Conservation (phyloP, 1,140 invertebrate genomes). For the Tetranychus cinnabarinus region DNA sequence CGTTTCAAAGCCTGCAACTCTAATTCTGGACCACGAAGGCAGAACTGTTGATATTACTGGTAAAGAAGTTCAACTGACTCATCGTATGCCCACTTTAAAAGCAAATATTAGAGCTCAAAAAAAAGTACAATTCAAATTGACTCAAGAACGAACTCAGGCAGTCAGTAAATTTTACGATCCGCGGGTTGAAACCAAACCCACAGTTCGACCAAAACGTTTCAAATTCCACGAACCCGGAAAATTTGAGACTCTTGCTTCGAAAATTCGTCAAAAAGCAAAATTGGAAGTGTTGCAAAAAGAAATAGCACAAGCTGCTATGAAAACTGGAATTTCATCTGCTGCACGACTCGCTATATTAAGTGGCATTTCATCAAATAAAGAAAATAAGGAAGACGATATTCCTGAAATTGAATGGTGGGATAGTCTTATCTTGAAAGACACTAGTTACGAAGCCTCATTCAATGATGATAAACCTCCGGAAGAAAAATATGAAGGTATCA, state of each 20-base stretch:
- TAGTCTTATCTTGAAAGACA: slow-evolving; percentile 51
- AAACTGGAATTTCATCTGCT: slow-evolving; percentile 92
- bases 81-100: slow-evolving; percentile 75
- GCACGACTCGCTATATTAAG: slow-evolving; percentile 58
- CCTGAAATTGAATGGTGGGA: slow-evolving; percentile 99
- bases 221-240: slow-evolving; percentile 89
- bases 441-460: slow-evolving; percentile 18
- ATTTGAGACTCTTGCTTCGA: slow-evolving; percentile 65
- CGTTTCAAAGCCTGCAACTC: slow-evolving; percentile 46
- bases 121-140: slow-evolving; percentile 49
- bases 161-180: slow-evolving; percentile 49
- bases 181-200: slow-evolving; percentile 41
- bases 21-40: slow-evolving; percentile 74
- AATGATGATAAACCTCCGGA: slow-evolving; percentile 8
- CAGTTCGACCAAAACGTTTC: slow-evolving; percentile 39
- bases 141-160: slow-evolving; percentile 36
- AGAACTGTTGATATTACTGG: slow-evolving; percentile 73
- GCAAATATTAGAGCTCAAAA: slow-evolving; percentile 69
- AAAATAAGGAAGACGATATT: slow-evolving; percentile 44
- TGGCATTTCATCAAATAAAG: slow-evolving; percentile 47
- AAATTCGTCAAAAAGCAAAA: slow-evolving; percentile 65
- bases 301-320: slow-evolving; percentile 85
- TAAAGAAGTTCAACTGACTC: slow-evolving; percentile 60
- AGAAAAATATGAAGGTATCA: slow-evolving; percentile 37
- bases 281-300: slow-evolving; percentile 81